Evolutionary conservation across 2,888 invertebrate genomes (phyloP).

Genomic region (Polydesmus complanatus): DNA sequence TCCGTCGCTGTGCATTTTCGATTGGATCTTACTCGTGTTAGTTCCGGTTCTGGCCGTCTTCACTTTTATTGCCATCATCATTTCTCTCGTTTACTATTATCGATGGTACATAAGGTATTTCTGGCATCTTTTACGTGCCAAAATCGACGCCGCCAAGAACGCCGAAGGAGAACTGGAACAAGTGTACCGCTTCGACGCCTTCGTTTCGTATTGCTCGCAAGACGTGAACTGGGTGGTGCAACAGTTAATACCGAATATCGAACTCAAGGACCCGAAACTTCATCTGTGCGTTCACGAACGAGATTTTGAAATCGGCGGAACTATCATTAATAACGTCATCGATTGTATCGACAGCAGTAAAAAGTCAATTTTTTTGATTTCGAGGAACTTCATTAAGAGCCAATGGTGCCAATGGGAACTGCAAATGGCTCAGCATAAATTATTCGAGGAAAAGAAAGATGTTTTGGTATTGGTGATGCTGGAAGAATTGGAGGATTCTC

Average conservation of each 20-base stretch:
- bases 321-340: no score
- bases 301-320: slow-evolving; percentile 49
- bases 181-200: slow-evolving; percentile 9
- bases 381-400: slow-evolving; percentile 51
- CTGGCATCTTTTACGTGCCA: not conserved
- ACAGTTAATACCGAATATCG: slow-evolving; percentile 10
- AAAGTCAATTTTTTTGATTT: slow-evolving; percentile 50
- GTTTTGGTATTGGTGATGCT: slow-evolving; percentile 47
- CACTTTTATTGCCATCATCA: no score
- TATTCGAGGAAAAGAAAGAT: slow-evolving; percentile 44
- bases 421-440: no score
- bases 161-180: not conserved
- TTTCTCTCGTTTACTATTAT: no score
- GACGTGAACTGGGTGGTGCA: slow-evolving; percentile 14
- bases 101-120: slow-evolving; percentile 5
- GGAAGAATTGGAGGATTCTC: slow-evolving; percentile 36
- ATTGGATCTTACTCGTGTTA: no score
- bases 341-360: no score
- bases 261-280: slow-evolving; percentile 1
- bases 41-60: no score
- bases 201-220: slow-evolving; percentile 14
- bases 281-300: slow-evolving; percentile 51
- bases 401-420: no score
- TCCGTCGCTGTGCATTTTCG: no score
- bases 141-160: no score